phyloP scores from a whole-genome alignment of 1,140 invertebrate genomes.

The Proctacanthus coquilletti region DNA sequence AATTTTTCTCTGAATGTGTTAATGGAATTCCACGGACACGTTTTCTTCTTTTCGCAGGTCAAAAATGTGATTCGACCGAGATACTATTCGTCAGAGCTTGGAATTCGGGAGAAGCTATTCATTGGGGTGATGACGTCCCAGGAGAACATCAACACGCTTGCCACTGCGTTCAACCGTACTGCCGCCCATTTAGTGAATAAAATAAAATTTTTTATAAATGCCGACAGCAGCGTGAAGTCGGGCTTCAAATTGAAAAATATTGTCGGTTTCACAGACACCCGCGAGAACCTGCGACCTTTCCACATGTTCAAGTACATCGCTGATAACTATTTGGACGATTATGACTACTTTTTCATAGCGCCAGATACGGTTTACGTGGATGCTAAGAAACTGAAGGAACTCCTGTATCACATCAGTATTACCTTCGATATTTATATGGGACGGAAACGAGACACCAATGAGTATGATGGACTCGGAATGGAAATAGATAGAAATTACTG shows the following conservation, averaged over 20 bases:
- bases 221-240: conserved; percentile 44
- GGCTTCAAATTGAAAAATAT: conserved; percentile 58
- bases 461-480: conserved; percentile 2
- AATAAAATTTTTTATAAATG: conserved; percentile 55
- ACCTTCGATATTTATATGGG: conserved; percentile 69
- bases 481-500: conserved; percentile 25
- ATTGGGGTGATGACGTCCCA: conserved; percentile 64
- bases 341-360: conserved; percentile 79
- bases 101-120: conserved; percentile 78
- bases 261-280: conserved; percentile 64
- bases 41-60: conserved; percentile 10
- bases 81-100: conserved; percentile 85
- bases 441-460: conserved; percentile 13
- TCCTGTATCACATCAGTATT: conserved; percentile 63
- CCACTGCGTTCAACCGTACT: conserved; percentile 66
- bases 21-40: too few species aligned
- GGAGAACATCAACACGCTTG: conserved; percentile 49
- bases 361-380: conserved; percentile 70
- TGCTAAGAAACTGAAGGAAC: conserved; percentile 45
- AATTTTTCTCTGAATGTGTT: too few species aligned
- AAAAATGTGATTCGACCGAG: conserved; percentile 54
- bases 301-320: conserved; percentile 78
- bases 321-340: conserved; percentile 75
- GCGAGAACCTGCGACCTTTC: conserved; percentile 56
- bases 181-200: conserved; percentile 62